Evolutionary conservation across 1,140 invertebrate species (phyloP), one percentile per base, ranked within the genome.

Genomic region (Drosophila jambulina): DNA sequence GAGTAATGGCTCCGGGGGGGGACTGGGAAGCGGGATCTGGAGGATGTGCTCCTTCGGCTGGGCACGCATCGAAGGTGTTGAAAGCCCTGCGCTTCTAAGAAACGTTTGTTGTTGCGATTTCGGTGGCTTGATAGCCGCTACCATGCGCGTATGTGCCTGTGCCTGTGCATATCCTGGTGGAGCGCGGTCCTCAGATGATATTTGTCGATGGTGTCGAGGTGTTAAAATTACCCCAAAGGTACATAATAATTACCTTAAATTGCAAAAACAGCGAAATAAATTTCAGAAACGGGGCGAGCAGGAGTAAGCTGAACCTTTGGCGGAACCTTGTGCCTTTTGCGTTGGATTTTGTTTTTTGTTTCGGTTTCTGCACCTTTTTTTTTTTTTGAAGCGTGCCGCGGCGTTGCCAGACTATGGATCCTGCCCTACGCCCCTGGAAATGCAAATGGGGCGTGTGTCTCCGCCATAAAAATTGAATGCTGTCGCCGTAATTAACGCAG

Each of bases 211-310:
- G 82, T 91, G 91, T 92, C 83, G 91, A 92, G 91, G 91, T 92
- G 91, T 92, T 92, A 92, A 92, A 92, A 92, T 92, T 92, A 92
- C 91, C 91, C 91, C 84, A 90, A 82, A 91, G 91, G 79, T 92
- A 92, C 91, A 92, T 92, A 91, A 92, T 92, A 92, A 92, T 92
- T 92, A 92, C 91, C 91, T 86, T 92, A 92, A 92, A 92, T 92
- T 92, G 90, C 90, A 80, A 91, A 91, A 91, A 90, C 82, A 91
- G 85, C 82, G 90, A 91, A 91, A 91, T 91, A 91, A 91, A 91
- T 91, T 90, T 83, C 71, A 56, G 67, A 72, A 78, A 71, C 69
- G 57, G 34, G 17, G 57, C 19, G 42, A 63, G 49, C 40, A 12
- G 29, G 25, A 42, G 43, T 40, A 42, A 49, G 34, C 32, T 34